Conservation (phyloP, 2,888 invertebrate species). For the Galeruca laticollis region DNA sequence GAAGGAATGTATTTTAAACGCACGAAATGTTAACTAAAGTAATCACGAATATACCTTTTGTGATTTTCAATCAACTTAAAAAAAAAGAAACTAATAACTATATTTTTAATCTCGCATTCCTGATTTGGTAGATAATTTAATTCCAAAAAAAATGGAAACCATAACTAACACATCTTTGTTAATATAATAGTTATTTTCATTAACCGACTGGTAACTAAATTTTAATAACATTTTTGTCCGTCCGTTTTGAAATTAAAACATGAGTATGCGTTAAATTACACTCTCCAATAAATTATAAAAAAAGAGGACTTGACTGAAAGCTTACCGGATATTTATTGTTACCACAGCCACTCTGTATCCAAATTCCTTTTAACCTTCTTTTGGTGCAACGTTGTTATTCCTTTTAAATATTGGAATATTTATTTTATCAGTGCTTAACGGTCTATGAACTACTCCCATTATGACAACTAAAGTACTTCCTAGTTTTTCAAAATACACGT, state of each 20-base stretch:
- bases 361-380: conserved; percentile 44
- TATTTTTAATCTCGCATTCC: conserved; percentile 36
- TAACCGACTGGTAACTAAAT: conserved; percentile 38
- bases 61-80: conserved; percentile 26
- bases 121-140: conserved; percentile 34
- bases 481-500: not conserved
- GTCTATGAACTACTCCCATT: conserved; percentile 52
- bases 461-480: conserved; percentile 1
- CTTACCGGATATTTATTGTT: conserved; percentile 53
- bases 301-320: conserved; percentile 26
- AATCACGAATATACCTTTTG: conserved; percentile 16
- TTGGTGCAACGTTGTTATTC: conserved; percentile 25
- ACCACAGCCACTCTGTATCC: conserved; percentile 44
- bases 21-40: conserved; percentile 24
- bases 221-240: conserved; percentile 47
- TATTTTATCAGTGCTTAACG: conserved; percentile 52
- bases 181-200: conserved; percentile 33
- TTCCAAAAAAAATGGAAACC: conserved; percentile 32
- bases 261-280: conserved; percentile 51
- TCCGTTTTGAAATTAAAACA: conserved; percentile 44
- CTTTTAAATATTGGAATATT: conserved; percentile 46
- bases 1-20: not conserved
- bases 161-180: conserved; percentile 35
- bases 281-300: conserved; percentile 43
- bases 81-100: conserved; percentile 31